phyloP scores from a whole-genome alignment of 2,888 invertebrate genomes.

The Hydraecia micacea region DNA sequence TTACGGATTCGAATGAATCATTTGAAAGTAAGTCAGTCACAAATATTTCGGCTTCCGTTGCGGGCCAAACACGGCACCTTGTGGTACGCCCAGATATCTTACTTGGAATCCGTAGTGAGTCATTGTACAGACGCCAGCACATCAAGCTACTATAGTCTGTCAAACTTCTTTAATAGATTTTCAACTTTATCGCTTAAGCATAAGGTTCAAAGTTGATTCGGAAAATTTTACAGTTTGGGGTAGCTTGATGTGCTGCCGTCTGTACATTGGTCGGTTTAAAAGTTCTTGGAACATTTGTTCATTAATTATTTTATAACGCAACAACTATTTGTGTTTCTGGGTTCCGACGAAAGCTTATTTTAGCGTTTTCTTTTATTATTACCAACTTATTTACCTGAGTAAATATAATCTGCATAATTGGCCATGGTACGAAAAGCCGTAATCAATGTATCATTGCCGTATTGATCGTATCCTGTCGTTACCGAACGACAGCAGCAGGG shows the following conservation, averaged over 20 bases:
- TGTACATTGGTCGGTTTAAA: neutral
- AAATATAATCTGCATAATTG: neutral
- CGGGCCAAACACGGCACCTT: neutral
- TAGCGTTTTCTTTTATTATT: neutral
- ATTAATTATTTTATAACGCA: neutral
- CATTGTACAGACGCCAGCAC: neutral
- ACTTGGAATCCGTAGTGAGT: neutral
- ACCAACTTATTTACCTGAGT: neutral
- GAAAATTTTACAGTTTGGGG: too few species aligned
- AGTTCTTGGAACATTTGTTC: neutral
- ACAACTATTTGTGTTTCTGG: neutral
- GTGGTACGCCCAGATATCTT: neutral
- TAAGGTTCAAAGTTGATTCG: too few species aligned
- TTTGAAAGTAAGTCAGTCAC: neutral
- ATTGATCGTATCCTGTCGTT: neutral
- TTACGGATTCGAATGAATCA: constrained; percentile 9
- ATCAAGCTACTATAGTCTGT: too few species aligned
- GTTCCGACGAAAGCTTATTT: neutral
- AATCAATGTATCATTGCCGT: neutral
- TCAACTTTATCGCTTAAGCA: too few species aligned
- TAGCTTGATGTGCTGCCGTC: too few species aligned
- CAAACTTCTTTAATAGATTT: too few species aligned
- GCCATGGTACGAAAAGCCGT: neutral
- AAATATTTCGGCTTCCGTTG: neutral
- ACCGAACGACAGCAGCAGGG: neutral